These are phyloP conservation scores for Xestia sexstrigata DNA, from an alignment of 2,888 invertebrate species.

Conservation along the genomic window DNA sequence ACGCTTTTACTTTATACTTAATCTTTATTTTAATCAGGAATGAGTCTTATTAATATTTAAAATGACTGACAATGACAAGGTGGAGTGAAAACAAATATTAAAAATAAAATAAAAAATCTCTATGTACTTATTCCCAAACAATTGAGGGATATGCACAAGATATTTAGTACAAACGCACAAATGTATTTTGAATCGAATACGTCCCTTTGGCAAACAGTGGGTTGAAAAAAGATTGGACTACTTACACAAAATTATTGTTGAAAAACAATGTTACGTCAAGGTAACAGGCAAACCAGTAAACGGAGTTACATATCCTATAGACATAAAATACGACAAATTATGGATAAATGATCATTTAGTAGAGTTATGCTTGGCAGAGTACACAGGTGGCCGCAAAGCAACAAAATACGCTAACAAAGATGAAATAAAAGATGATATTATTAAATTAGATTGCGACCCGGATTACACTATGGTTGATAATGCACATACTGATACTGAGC, in stretches of 20 bases:
- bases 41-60: conserved; percentile 14
- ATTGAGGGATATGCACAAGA: too few species aligned
- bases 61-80: background rate
- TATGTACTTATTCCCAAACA: too few species aligned
- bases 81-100: too few species aligned
- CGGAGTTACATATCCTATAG: conserved; percentile 77
- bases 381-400: conserved; percentile 80
- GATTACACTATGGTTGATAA: conserved; percentile 79
- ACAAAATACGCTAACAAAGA: conserved; percentile 73
- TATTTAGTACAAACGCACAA: conserved; percentile 88
- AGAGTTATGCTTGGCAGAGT: conserved; percentile 84
- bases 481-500: conserved; percentile 65
- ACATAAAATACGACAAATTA: conserved; percentile 81
- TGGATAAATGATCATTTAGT: conserved; percentile 88
- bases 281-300: conserved; percentile 79
- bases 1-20: conserved; percentile 54
- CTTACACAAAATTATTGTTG: conserved; percentile 91
- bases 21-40: conserved; percentile 39
- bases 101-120: too few species aligned
- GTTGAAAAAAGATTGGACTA: conserved; percentile 90
- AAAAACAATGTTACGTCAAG: conserved; percentile 89
- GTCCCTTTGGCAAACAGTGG: conserved; percentile 85
- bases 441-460: conserved; percentile 77
- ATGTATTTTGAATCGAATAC: conserved; percentile 88
- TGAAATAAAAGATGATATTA: conserved; percentile 47